Base-by-base conservation (phyloP, 2,888 invertebrate species). In the Standfussiana lucernea region DNA sequence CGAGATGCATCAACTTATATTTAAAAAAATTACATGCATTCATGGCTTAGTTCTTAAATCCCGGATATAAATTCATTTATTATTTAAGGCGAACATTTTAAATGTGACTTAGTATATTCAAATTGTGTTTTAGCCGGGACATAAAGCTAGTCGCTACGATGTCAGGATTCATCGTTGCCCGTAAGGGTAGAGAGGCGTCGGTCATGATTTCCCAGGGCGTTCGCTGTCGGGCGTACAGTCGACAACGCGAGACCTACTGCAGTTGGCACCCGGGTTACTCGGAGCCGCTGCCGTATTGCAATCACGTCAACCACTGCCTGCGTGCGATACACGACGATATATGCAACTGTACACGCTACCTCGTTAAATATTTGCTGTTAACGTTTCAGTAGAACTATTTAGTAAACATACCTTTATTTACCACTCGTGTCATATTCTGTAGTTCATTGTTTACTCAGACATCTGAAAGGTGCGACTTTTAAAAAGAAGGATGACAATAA, bases 151-250 rank as follows among this genome's bases (percentile, higher is more conserved):
- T 83, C 72, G 77, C 80, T 72, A 84, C 70, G 73, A 77, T 84
- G 87, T 85, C 81, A 85, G 85, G 79, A 89, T 89, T 85, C 89
- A 87, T 89, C 86, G 86, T 87, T 89, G 89, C 87, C 86, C 84
- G 83, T 90, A 84, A 83, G 76, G 80, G 78, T 88, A 85, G 87
- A 86, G 86, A 86, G 86, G 89, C 91, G 91, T 90, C 91, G 90
- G 89, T 90, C 91, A 93, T 95, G 95, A 96, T 96, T 96, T 96
- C 96, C 96, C 95, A 91, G 91, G 95, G 92, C 93, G 92, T 93
- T 89, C 87, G 89, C 90, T 91, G 93, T 92, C 91, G 92, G 88
- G 90, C 91, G 90, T 92, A 91, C 90, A 92, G 72, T 77, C 82
- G 84, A 86, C 91, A 91, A 86, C 90, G 85, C 84, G 88, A 89